Evolutionary conservation across 2,797 vertebrate genomes (phyloP), one percentile per base, ranked within the genome.

Genomic region (Clarias pachynema): DNA sequence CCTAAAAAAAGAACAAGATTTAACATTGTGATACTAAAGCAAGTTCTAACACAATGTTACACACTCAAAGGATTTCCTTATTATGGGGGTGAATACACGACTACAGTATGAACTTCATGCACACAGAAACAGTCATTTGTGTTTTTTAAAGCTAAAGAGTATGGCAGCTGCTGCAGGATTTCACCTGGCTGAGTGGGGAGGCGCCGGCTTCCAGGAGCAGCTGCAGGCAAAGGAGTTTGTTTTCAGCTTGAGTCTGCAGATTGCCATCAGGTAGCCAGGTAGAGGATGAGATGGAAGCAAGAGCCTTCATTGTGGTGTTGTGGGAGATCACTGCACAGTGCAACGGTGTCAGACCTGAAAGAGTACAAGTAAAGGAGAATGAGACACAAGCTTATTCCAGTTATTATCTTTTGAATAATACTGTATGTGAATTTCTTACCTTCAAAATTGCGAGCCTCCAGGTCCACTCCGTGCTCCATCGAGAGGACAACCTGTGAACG

Each of bases 371-470:
- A 31, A 73, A 37, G 24, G 10, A 84, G 24, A 31, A 40, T 44
- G 24, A n/a, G 15, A 82, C 44, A 24, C 2, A 26, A 26, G 40
- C 40, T 65, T n/a, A 40, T 24, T 62, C 29, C 24, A 18, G 4
- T n/a, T 63, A 26, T 44, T 9, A 18, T 24, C 8, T 40, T 44
- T 78, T 18, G 3, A 24, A 68, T 63, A 34, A 31, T 16, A 68
- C 7, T 22, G 20, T 53, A 53, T 53, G 40, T 44, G 40, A 79
- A 63, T 56, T 14, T 53, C 7, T 84, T 90, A 98, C 97, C 97
- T 92, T 98, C 97, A 81, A 97, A 98, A 89, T 98, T 96, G 79
- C 96, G 94, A 78, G 96, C 94, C 89, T 98, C 97, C 81, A 97
- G 79, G 65, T 97, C 91, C 85, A 96, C 90, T 2, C 74, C 63